phyloP scores from a whole-genome alignment of 1,140 invertebrate species.

The Lethocerus indicus region DNA sequence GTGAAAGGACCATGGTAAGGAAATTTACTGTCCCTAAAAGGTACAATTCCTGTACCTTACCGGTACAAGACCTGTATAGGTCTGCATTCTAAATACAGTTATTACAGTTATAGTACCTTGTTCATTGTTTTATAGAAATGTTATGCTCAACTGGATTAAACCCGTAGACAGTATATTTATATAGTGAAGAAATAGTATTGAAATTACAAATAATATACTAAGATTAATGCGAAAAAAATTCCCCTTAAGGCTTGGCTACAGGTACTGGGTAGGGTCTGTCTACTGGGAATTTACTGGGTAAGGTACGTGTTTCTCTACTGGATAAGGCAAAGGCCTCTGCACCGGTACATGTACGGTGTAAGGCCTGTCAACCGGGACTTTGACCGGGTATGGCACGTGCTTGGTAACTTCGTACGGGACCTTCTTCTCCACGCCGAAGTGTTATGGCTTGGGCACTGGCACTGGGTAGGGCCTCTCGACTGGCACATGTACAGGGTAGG shows the following conservation, averaged over 20 bases:
- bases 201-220: too few relatives aligned
- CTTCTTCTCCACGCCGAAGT: slow-evolving; percentile 45
- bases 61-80: too few relatives aligned
- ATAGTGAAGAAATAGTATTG: too few relatives aligned
- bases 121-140: too few relatives aligned
- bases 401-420: slow-evolving; percentile 33
- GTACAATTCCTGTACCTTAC: too few relatives aligned
- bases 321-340: slow-evolving; percentile 23
- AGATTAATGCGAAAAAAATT: too few relatives aligned
- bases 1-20: too few relatives aligned
- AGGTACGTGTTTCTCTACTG: slow-evolving; percentile 49
- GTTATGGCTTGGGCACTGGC: slow-evolving; percentile 28
- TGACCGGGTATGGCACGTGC: slow-evolving; percentile 38
- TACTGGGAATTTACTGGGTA: slow-evolving; percentile 28
- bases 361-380: slow-evolving; percentile 9
- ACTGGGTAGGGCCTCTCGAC: slow-evolving; percentile 34
- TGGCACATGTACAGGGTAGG: slow-evolving; percentile 30
- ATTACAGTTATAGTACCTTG: too few relatives aligned
- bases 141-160: too few relatives aligned
- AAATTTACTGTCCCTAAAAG: too few relatives aligned
- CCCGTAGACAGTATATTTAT: too few relatives aligned
- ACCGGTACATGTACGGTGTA: slow-evolving; percentile 12
- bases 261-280: slow-evolving; percentile 34
- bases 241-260: slow-evolving; percentile 31
- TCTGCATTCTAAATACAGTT: too few relatives aligned